Evolutionary conservation across 2,113 vertebrate species (phyloP).

Genomic region (Ancistrus triradiatus): DNA sequence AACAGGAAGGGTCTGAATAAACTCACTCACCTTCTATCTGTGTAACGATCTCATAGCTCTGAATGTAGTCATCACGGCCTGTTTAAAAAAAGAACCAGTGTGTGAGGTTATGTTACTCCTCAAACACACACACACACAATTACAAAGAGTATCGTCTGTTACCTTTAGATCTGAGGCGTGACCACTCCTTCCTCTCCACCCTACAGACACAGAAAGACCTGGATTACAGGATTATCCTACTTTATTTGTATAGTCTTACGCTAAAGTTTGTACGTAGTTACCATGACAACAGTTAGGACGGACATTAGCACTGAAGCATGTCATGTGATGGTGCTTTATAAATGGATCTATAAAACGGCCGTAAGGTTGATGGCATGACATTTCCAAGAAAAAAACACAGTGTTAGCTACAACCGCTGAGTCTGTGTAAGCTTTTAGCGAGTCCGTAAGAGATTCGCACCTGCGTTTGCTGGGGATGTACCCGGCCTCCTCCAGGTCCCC

Average conservation of each 20-base stretch:
- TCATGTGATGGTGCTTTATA: too few relatives aligned
- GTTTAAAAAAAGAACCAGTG: conserved; percentile 1
- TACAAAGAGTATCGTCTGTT: conserved; percentile 12
- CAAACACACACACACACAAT: conserved; percentile 19
- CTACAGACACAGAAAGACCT: conserved; percentile 52
- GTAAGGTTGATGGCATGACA: too few relatives aligned
- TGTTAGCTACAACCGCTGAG: too few relatives aligned
- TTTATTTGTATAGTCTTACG: background rate
- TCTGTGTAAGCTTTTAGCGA: too few relatives aligned
- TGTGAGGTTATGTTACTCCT: background rate
- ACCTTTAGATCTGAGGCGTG: conserved; percentile 80
- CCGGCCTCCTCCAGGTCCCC: conserved; percentile 79
- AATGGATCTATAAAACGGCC: too few relatives aligned
- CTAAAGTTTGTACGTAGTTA: too few relatives aligned
- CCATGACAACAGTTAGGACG: too few relatives aligned
- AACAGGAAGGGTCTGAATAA: too few relatives aligned
- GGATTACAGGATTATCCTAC: background rate
- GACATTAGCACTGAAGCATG: too few relatives aligned
- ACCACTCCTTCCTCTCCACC: conserved; percentile 85
- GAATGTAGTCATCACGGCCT: conserved; percentile 76
- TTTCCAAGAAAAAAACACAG: too few relatives aligned
- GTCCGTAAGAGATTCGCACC: conserved; percentile 68
- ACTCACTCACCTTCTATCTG: conserved; percentile 76
- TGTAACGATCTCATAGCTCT: conserved; percentile 80
- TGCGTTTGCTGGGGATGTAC: conserved; percentile 84